Evolutionary conservation across 2,888 invertebrate species (phyloP).

Genomic region (Blera fallax): DNA sequence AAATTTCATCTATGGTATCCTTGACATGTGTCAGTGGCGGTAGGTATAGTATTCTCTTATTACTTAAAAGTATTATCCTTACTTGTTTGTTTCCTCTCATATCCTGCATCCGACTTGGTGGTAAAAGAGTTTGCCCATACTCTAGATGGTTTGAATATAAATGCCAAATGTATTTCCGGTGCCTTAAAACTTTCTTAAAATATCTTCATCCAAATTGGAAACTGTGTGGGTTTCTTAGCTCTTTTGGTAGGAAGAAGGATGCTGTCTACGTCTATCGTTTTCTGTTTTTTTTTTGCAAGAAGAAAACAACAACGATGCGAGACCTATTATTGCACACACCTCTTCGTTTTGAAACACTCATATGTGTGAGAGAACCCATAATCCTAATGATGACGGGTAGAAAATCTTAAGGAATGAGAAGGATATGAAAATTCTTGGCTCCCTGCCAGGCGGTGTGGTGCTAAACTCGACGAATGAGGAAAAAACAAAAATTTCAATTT

Average conservation of each 20-base stretch:
- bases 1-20: slow-evolving; percentile 24
- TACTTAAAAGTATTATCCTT: slow-evolving; percentile 71
- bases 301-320: slow-evolving; percentile 23
- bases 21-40: slow-evolving; percentile 50
- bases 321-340: slow-evolving; percentile 9
- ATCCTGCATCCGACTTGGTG: slow-evolving; percentile 39
- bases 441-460: slow-evolving; percentile 56
- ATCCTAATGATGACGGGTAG: slow-evolving; percentile 68
- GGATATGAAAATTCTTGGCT: slow-evolving; percentile 61
- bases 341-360: slow-evolving; percentile 31
- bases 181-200: slow-evolving; percentile 60
- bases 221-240: no score
- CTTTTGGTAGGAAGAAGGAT: slow-evolving; percentile 19
- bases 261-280: slow-evolving; percentile 44
- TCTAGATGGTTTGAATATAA: slow-evolving; percentile 29
- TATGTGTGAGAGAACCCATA: slow-evolving; percentile 66
- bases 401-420: slow-evolving; percentile 46
- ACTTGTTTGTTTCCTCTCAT: slow-evolving; percentile 67
- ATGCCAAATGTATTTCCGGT: slow-evolving; percentile 65
- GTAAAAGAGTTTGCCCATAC: neutral
- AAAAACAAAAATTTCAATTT: slow-evolving; percentile 40
- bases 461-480: slow-evolving; percentile 9
- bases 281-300: neutral
- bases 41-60: slow-evolving; percentile 58
- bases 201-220: slow-evolving; percentile 41